Conservation (phyloP, 2,888 invertebrate genomes). For the Limnephilus lunatus region DNA sequence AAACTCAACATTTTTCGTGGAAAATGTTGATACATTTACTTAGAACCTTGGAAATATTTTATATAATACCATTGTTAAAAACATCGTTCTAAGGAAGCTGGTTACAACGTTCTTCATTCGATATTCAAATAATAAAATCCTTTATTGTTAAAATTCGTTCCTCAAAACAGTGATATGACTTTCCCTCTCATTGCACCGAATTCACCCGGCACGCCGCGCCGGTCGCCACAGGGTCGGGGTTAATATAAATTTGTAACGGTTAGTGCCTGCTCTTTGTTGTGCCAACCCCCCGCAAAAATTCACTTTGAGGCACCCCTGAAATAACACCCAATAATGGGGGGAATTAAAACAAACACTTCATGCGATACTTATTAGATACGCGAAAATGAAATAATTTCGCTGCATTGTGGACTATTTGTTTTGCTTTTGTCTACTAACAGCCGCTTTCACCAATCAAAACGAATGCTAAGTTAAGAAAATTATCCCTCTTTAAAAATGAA, state of each 20-base stretch:
- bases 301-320: constrained; percentile 41
- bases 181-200: neutral
- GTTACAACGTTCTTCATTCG: no score
- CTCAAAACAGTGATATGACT: neutral
- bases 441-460: neutral
- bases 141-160: neutral
- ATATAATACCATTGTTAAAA: no score
- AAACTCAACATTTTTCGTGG: no score
- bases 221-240: constrained; percentile 18
- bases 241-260: constrained; percentile 62
- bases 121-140: neutral
- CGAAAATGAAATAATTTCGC: neutral
- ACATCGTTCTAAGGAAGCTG: no score
- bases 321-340: constrained; percentile 41
- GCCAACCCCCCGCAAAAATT: constrained; percentile 36
- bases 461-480: neutral
- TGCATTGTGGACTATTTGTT: neutral
- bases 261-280: constrained; percentile 59
- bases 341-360: constrained; percentile 61
- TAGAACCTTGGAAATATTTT: no score
- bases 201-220: neutral
- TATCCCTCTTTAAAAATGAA: neutral
- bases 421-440: neutral
- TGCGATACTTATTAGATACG: constrained; percentile 46
- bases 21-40: no score